These are phyloP conservation scores for Lepidochitona cinerea DNA, from an alignment of 2,888 invertebrate genomes.

Conservation along the genomic window DNA sequence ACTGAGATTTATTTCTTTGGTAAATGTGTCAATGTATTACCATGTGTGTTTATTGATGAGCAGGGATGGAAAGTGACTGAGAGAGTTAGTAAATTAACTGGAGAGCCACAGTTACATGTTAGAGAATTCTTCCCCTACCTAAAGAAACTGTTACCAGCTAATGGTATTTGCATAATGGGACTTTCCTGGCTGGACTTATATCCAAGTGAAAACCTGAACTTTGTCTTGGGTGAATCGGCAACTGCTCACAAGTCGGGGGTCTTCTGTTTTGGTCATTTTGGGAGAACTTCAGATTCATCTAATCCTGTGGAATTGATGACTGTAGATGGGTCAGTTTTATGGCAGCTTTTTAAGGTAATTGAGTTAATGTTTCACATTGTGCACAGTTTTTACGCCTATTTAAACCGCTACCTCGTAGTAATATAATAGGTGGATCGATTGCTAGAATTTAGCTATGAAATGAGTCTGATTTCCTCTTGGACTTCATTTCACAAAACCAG, in stretches of 20 bases:
- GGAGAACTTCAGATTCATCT: constrained; percentile 44
- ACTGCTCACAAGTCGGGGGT: constrained; percentile 44
- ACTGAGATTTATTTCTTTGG: constrained; percentile 56
- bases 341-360: constrained; percentile 66
- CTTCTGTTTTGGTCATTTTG: constrained; percentile 64
- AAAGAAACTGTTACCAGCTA: constrained; percentile 43
- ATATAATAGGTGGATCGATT: too few relatives aligned
- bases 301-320: constrained; percentile 20
- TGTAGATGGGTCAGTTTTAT: constrained; percentile 52
- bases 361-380: too few relatives aligned
- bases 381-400: too few relatives aligned
- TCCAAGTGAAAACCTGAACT: constrained; percentile 63
- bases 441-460: too few relatives aligned
- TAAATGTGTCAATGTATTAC: constrained; percentile 44
- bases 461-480: too few relatives aligned
- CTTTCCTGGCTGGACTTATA: constrained; percentile 66
- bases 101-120: constrained; percentile 55
- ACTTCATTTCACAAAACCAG: too few relatives aligned
- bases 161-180: constrained; percentile 62
- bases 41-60: constrained; percentile 36
- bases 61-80: constrained; percentile 45
- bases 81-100: constrained; percentile 31
- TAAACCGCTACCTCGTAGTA: too few relatives aligned
- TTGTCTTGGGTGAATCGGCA: constrained; percentile 64
- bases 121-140: constrained; percentile 51